These are phyloP conservation scores for Empidonax traillii DNA, from an alignment of 2,113 vertebrate genomes.

Conservation along the genomic window DNA sequence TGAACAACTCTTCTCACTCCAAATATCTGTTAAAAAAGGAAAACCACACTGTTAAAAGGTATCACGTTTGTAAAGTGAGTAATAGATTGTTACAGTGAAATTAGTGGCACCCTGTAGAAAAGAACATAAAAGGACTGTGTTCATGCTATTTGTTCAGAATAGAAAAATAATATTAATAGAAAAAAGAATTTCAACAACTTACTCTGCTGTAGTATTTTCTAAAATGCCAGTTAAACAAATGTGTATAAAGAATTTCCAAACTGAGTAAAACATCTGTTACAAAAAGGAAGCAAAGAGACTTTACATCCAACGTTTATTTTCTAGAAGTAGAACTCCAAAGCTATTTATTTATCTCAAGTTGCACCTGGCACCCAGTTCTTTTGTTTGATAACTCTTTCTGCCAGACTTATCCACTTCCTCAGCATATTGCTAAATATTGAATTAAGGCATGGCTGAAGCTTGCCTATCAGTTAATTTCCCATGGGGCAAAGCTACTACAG, in stretches of 20 bases:
- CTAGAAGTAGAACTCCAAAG: not conserved
- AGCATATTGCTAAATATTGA: not conserved
- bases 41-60: not conserved
- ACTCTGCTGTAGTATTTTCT: not conserved
- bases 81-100: not conserved
- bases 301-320: not conserved
- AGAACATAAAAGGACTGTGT: not conserved
- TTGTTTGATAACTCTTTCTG: not conserved
- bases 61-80: not conserved
- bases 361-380: not conserved
- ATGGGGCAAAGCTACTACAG: not conserved
- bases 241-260: not conserved
- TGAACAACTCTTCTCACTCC: not conserved
- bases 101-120: not conserved
- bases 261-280: not conserved
- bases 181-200: not conserved
- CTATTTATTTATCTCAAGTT: not conserved
- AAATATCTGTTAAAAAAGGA: not conserved
- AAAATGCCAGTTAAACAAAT: not conserved
- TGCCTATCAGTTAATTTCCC: constrained; percentile 24
- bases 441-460: not conserved
- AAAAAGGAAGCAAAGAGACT: not conserved
- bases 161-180: not conserved
- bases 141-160: not conserved
- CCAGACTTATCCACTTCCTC: not conserved